Evolutionary conservation across 2,888 invertebrate species (phyloP), one percentile per base, ranked within the genome.

Genomic region (Orthosia gracilis): DNA sequence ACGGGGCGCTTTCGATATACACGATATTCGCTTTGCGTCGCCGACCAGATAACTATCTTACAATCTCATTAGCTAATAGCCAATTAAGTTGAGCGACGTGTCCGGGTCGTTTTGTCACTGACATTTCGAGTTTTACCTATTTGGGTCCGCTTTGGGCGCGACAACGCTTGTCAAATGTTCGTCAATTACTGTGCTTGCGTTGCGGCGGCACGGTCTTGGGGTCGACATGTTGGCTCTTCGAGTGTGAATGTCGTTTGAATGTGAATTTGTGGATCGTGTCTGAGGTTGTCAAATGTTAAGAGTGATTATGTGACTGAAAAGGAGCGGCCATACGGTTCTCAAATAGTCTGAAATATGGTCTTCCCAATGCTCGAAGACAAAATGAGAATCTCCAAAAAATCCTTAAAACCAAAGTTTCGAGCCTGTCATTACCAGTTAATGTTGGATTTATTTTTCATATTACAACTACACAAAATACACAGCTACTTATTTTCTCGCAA

Each of bases 71-170:
- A 87, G 87, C 85, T 89, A 89, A 88, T 90, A 87, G 94, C 94
- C 94, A 95, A 95, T 96, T 96, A 95, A 94, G 86, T 87, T 92
- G 95, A 96, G 90, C 91, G 96, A 96, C 95, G 93, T 92, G 94
- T 95, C 95, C 95, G 94, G 94, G 93, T 94, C 77, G 76, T 85
- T 86, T 86, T 85, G 86, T 85, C 84, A 86, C 26, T 76, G 80
- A 82, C 80, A 67, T 80, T 82, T 85, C 73, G 82, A 77, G 64
- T 79, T 77, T 75, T 78, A 82, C 85, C 79, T 85, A 83, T 89
- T 87, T 88, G 85, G 86, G 83, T 65, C 80, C 82, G 82, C 86
- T 83, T 83, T 83, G 64, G 81, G 82, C 76, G 79, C 75, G 79
- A 82, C 86, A 82, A 78, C 76, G 74, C 77, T 76, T 82, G 86